A percentile compares a stretch with the other conserved stretches of the same genome.
These are phyloP conservation scores for Temnothorax nylanderi DNA, from an alignment of 1,140 invertebrate genomes.

Conservation along the genomic window DNA sequence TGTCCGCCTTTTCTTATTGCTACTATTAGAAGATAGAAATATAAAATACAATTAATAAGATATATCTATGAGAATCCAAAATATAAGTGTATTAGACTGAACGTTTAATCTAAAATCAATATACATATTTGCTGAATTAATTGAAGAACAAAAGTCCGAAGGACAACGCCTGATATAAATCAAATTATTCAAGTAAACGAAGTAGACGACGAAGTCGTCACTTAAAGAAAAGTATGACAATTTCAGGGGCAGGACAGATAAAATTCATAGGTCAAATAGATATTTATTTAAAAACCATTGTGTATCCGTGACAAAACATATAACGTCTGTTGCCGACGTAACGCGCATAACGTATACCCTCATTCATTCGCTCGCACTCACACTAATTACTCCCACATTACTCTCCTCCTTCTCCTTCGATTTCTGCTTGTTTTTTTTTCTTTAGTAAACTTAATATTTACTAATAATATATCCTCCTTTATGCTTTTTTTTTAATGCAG, in stretches of 20 bases:
- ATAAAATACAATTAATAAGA: not conserved
- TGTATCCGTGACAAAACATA: slow-evolving; percentile 83
- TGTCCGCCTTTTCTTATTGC: not conserved
- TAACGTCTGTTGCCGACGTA: slow-evolving; percentile 69
- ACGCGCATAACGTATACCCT: slow-evolving; percentile 62
- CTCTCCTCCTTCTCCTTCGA: slow-evolving; percentile 19
- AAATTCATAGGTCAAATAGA: slow-evolving; percentile 81
- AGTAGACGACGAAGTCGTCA: not conserved
- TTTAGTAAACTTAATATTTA: slow-evolving; percentile 61
- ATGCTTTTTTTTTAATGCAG: slow-evolving; percentile 28
- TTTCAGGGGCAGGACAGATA: not conserved
- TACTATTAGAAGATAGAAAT: not conserved
- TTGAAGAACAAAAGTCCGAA: not conserved
- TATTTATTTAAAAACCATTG: slow-evolving; percentile 84
- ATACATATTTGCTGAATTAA: not conserved
- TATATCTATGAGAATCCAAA: not conserved
- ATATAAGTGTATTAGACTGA: not conserved
- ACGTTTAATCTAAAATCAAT: not conserved
- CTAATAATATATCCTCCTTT: slow-evolving; percentile 55
- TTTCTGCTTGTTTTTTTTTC: slow-evolving; percentile 9
- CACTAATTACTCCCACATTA: slow-evolving; percentile 61
- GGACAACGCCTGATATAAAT: not conserved
- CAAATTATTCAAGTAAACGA: not conserved
- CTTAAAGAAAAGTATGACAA: not conserved
- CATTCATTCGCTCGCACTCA: slow-evolving; percentile 70